These are phyloP conservation scores for Diachrysia chrysitis DNA, from an alignment of 2,888 invertebrate genomes.

Conservation along the genomic window DNA sequence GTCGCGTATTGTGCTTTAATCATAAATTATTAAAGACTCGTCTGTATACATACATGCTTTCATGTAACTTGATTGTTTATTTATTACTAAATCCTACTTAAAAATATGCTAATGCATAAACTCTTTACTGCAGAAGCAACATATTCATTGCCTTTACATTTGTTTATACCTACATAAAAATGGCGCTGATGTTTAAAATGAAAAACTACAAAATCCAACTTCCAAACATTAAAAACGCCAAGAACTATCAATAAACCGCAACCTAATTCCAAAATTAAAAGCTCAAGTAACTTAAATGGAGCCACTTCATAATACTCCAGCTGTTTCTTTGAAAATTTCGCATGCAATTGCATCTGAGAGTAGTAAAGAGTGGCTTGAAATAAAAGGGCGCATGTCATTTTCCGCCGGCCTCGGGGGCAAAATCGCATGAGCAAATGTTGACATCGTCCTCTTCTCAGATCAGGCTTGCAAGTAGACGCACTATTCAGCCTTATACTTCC, in stretches of 20 bases:
- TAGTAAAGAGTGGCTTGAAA: conserved; percentile 66
- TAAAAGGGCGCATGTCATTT: conserved; percentile 81
- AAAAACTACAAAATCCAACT: background rate
- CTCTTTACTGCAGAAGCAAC: too few relatives aligned
- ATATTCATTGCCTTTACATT: too few relatives aligned
- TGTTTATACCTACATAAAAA: too few relatives aligned
- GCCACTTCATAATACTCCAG: conserved; percentile 43
- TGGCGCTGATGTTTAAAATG: too few relatives aligned
- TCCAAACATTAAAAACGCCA: background rate
- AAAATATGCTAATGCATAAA: too few relatives aligned
- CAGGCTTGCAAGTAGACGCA: conserved; percentile 59
- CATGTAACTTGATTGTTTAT: too few relatives aligned
- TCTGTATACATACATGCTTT: too few relatives aligned
- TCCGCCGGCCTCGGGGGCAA: conserved; percentile 72
- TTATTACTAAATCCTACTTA: too few relatives aligned
- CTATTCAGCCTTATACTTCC: conserved; percentile 57
- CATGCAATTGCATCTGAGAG: conserved; percentile 73
- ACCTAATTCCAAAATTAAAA: conserved; percentile 45
- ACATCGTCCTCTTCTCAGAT: conserved; percentile 76
- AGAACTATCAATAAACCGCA: conserved; percentile 4
- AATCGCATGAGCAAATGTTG: conserved; percentile 84
- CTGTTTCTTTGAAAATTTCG: conserved; percentile 69
- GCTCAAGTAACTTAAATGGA: conserved; percentile 35
- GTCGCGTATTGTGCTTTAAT: too few relatives aligned
- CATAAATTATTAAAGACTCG: too few relatives aligned